These are phyloP conservation scores for Channa striata DNA, from an alignment of 2,797 vertebrate genomes.

Conservation along the genomic window DNA sequence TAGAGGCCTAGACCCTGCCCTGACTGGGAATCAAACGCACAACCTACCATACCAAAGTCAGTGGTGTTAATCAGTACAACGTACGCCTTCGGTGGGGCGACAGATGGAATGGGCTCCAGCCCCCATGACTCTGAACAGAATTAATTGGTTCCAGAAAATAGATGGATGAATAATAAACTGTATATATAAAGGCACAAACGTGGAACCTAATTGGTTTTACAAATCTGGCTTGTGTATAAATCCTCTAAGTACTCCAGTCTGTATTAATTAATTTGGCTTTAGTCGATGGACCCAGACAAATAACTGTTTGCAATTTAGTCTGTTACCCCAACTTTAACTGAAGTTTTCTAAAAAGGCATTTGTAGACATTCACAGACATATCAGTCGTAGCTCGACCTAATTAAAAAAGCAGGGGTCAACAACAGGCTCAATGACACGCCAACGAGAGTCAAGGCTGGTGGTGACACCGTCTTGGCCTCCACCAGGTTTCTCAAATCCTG, in stretches of 20 bases:
- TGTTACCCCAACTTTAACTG: conserved; percentile 24
- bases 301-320: conserved; percentile 29
- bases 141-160: too few relatives aligned
- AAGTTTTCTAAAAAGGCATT: not conserved
- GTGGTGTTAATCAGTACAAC: too few relatives aligned
- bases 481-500: not conserved
- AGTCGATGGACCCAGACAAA: conserved; percentile 55
- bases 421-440: not conserved
- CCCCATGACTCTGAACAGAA: too few relatives aligned
- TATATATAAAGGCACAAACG: conserved; percentile 15
- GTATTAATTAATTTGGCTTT: conserved; percentile 57
- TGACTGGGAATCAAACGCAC: too few relatives aligned
- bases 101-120: too few relatives aligned
- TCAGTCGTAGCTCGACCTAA: not conserved
- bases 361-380: not conserved
- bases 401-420: not conserved
- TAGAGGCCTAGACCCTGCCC: too few relatives aligned
- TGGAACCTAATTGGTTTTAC: conserved; percentile 51
- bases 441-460: not conserved
- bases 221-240: conserved; percentile 30
- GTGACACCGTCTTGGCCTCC: not conserved
- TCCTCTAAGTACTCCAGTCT: conserved; percentile 29
- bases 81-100: too few relatives aligned
- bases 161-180: too few relatives aligned
- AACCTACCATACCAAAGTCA: too few relatives aligned